Evolutionary conservation across 2,797 vertebrate species (phyloP).

Genomic region (Odontamblyopus lacepedii): DNA sequence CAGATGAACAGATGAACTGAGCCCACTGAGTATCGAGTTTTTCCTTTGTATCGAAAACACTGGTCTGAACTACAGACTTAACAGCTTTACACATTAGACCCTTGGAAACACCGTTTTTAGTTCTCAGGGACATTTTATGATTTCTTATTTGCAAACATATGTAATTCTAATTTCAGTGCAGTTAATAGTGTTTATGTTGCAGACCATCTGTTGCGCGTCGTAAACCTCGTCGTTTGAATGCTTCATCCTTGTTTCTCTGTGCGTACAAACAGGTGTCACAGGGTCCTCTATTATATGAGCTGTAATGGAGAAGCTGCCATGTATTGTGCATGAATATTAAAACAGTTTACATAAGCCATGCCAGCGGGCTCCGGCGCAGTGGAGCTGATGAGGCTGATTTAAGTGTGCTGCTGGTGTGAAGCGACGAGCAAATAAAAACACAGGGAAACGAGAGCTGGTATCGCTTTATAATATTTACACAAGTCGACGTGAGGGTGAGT

Average conservation of each 20-base stretch:
- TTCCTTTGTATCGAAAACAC: too few species aligned
- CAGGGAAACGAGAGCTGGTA: neutral
- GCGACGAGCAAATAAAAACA: neutral
- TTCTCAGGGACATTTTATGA: too few species aligned
- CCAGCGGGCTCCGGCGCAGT: neutral
- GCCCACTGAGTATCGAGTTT: too few species aligned
- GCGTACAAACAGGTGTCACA: neutral
- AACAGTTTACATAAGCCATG: neutral
- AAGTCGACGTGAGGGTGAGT: too few species aligned
- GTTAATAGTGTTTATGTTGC: neutral
- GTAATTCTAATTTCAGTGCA: neutral
- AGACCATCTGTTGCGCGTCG: neutral
- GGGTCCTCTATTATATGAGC: neutral
- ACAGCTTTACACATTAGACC: too few species aligned
- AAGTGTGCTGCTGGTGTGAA: neutral
- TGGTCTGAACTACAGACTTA: too few species aligned
- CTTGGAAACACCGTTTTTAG: too few species aligned
- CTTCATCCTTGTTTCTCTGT: neutral
- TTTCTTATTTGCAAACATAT: too few species aligned
- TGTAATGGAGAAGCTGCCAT: neutral
- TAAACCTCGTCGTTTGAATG: neutral
- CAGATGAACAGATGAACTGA: too few species aligned
- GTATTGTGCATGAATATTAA: neutral
- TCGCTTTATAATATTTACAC: neutral
- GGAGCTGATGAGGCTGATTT: neutral